These are phyloP conservation scores for Zeus faber DNA, from an alignment of 2,113 vertebrate species.

Conservation along the genomic window DNA sequence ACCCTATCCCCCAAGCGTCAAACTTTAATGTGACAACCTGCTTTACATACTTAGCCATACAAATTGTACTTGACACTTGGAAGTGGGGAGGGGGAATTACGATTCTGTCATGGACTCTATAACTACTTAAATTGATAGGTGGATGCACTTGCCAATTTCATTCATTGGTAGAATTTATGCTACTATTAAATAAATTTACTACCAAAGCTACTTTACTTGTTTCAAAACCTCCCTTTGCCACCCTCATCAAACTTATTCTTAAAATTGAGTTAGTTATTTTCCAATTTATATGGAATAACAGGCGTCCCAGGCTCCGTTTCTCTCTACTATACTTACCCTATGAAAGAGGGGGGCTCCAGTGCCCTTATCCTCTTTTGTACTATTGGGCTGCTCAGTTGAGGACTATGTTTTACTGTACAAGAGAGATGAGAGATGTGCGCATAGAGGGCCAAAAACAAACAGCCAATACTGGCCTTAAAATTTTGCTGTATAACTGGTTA, in stretches of 20 bases:
- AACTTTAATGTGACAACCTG: conserved; percentile 4
- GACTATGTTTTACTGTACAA: no score
- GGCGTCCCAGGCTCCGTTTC: background rate
- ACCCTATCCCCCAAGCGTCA: background rate
- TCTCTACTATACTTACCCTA: conserved; percentile 15
- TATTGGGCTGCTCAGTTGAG: no score
- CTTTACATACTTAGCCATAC: conserved; percentile 20
- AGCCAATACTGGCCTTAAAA: no score
- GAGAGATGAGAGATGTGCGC: no score
- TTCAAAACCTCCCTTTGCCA: conserved; percentile 19
- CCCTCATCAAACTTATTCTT: background rate
- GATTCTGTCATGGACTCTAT: conserved; percentile 3
- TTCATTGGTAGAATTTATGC: conserved; percentile 12
- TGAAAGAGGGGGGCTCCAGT: background rate
- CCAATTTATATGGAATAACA: conserved; percentile 17
- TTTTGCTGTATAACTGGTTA: no score
- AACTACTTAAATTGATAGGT: background rate
- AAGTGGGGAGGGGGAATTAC: conserved; percentile 4
- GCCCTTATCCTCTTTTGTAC: no score
- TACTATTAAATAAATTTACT: conserved; percentile 17
- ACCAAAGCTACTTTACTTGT: conserved; percentile 18
- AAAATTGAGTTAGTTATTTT: conserved; percentile 4
- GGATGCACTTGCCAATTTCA: conserved; percentile 6
- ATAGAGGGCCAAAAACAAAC: no score
- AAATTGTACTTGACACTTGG: background rate